These are phyloP conservation scores for Benthosema pterotum DNA, from an alignment of 2,797 vertebrate genomes.

Conservation along the genomic window DNA sequence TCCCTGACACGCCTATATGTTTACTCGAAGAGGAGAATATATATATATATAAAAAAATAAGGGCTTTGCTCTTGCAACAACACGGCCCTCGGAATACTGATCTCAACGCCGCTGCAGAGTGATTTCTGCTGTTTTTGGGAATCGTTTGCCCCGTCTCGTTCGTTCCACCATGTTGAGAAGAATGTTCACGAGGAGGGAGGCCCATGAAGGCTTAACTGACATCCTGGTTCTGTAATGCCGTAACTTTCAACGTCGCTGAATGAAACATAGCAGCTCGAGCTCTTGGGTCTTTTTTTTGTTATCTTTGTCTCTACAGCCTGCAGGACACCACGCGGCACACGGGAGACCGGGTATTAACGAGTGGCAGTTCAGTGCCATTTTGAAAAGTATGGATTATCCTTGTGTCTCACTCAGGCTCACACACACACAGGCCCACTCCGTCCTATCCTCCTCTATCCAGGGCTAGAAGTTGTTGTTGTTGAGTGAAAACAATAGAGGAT, in stretches of 20 bases:
- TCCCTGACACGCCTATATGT: slow-evolving; percentile 13
- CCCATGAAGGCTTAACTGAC: too few relatives aligned
- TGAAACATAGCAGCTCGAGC: background rate
- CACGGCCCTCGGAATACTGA: background rate
- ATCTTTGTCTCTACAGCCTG: slow-evolving; percentile 24
- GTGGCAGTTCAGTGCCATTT: slow-evolving; percentile 38
- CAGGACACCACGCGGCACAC: slow-evolving; percentile 45
- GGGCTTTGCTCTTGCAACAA: slow-evolving; percentile 5
- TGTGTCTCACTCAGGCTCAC: too few relatives aligned
- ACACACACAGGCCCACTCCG: background rate
- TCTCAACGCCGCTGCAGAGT: background rate
- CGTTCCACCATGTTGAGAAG: too few relatives aligned
- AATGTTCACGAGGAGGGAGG: too few relatives aligned
- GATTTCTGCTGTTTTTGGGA: background rate
- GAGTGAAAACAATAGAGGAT: slow-evolving; percentile 24
- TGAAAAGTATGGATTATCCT: slow-evolving; percentile 54
- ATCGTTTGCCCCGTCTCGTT: too few relatives aligned
- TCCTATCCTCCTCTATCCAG: slow-evolving; percentile 2
- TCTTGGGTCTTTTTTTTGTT: slow-evolving; percentile 1
- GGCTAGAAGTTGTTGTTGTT: slow-evolving; percentile 5
- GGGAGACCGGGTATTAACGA: slow-evolving; percentile 49
- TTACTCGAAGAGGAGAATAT: background rate
- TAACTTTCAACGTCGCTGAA: background rate
- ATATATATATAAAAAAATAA: background rate
- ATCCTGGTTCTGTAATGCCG: too few relatives aligned